phyloP scores from a whole-genome alignment of 2,113 vertebrate species.

The Plecotus auritus region DNA sequence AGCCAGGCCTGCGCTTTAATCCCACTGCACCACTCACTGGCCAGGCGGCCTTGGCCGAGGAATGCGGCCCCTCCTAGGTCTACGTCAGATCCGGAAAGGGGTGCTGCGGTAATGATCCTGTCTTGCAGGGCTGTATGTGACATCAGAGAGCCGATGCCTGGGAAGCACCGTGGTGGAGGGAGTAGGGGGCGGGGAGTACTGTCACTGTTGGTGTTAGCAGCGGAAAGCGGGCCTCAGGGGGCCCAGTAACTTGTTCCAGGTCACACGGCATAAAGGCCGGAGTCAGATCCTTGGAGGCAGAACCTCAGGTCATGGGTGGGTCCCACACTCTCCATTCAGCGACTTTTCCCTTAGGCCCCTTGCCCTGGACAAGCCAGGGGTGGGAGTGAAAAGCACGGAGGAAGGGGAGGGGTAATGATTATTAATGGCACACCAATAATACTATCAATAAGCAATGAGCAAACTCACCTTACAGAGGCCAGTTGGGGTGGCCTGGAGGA shows the following conservation, averaged over 20 bases:
- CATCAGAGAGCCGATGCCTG: fast-evolving
- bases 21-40: not conserved
- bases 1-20: not conserved
- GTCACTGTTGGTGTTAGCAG: too few species aligned
- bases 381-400: not conserved
- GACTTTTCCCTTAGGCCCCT: not conserved
- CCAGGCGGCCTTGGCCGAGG: not conserved
- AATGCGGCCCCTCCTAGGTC: not conserved
- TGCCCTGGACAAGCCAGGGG: not conserved
- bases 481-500: too few species aligned
- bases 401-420: not conserved
- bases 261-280: not conserved
- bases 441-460: not conserved
- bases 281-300: not conserved
- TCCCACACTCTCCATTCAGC: not conserved
- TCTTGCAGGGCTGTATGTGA: not conserved
- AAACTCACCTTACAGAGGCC: not conserved
- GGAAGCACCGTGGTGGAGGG: not conserved
- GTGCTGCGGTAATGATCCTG: fast-evolving
- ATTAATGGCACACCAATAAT: not conserved
- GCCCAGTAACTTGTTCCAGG: not conserved
- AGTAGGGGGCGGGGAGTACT: fast-evolving
- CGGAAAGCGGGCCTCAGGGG: not conserved
- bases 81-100: fast-evolving
- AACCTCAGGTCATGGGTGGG: not conserved